These are phyloP conservation scores for Argyra leucocephala DNA, from an alignment of 2,888 invertebrate species.

Conservation along the genomic window DNA sequence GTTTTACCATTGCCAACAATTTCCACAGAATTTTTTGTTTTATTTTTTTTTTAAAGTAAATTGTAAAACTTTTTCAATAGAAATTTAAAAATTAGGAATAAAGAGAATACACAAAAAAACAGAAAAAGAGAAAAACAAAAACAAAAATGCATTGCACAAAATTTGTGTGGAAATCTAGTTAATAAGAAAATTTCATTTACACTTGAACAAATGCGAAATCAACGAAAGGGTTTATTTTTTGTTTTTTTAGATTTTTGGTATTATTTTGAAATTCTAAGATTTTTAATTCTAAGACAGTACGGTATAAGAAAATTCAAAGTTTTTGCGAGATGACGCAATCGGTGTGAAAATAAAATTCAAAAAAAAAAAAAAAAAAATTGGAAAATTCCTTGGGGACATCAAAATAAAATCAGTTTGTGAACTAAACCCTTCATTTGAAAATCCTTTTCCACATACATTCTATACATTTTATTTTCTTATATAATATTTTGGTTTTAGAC, in stretches of 20 bases:
- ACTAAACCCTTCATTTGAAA: background rate
- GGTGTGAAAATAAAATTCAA: background rate
- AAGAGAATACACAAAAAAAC: too few species aligned
- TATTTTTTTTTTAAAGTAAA: too few species aligned
- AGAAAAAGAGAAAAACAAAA: too few species aligned
- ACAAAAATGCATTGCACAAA: too few species aligned
- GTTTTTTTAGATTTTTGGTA: background rate
- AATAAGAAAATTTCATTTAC: background rate
- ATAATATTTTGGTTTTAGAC: too few species aligned
- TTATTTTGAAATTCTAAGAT: background rate
- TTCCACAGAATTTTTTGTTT: too few species aligned
- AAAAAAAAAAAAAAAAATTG: background rate
- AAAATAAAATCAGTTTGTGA: slow-evolving; percentile 1
- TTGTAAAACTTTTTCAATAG: too few species aligned
- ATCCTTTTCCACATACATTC: too few species aligned
- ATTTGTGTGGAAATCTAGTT: too few species aligned
- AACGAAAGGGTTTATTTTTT: background rate
- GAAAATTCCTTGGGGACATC: background rate
- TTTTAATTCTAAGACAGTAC: too few species aligned
- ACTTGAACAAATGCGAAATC: background rate
- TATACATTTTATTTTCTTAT: background rate
- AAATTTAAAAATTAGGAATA: too few species aligned
- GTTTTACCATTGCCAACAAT: too few species aligned
- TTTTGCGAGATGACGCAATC: background rate
- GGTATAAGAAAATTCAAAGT: background rate